phyloP scores from a whole-genome alignment of 2,113 vertebrate genomes.

The Alaudala cheleensis region DNA sequence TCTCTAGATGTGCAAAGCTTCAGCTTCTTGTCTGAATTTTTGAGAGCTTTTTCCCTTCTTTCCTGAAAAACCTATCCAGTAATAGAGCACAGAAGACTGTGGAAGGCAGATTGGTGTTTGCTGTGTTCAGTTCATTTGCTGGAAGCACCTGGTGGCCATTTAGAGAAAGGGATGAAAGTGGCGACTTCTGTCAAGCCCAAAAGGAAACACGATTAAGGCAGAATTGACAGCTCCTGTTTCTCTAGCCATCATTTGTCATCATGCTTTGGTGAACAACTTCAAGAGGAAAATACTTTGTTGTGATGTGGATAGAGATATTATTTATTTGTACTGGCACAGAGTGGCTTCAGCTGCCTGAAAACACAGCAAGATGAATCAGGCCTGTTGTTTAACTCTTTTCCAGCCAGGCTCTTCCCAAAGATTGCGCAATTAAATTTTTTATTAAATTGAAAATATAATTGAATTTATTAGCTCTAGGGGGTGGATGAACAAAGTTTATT shows the following conservation, averaged over 20 bases:
- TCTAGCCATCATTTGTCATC: conserved; percentile 4
- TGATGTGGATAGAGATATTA: background rate
- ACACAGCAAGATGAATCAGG: background rate
- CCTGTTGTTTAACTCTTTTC: background rate
- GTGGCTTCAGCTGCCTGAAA: background rate
- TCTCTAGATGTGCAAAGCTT: rapidly evolving
- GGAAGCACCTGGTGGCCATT: conserved; percentile 39
- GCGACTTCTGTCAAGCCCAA: background rate
- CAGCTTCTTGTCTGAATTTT: background rate
- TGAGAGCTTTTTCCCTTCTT: rapidly evolving
- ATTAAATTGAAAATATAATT: background rate
- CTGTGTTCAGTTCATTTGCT: background rate
- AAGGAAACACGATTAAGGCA: conserved; percentile 31
- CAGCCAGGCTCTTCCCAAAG: background rate
- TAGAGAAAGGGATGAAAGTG: background rate
- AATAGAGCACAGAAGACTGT: background rate
- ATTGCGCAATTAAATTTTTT: background rate
- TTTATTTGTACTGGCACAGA: background rate
- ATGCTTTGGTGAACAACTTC: background rate
- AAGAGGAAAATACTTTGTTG: background rate
- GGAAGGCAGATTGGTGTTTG: background rate
- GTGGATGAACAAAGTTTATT: background rate
- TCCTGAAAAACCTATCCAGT: background rate
- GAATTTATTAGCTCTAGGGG: background rate
- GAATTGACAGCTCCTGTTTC: conserved; percentile 28